phyloP scores from a whole-genome alignment of 2,888 invertebrate species.

The Panzeria rudis region DNA sequence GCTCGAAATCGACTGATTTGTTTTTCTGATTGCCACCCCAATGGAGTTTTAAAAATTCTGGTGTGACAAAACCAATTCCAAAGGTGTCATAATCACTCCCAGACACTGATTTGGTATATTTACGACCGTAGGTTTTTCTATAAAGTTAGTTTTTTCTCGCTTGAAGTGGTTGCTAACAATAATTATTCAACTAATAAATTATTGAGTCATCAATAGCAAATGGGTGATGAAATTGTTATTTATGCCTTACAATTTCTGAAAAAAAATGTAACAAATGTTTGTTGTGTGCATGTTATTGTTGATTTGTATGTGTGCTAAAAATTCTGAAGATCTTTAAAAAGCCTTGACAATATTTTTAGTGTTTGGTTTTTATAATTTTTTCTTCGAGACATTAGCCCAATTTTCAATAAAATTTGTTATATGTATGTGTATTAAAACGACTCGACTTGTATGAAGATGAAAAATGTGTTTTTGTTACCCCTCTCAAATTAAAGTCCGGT shows the following conservation, averaged over 20 bases:
- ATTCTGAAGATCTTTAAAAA: background rate
- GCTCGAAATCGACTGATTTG: too few species aligned
- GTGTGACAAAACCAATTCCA: too few species aligned
- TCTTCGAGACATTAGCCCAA: background rate
- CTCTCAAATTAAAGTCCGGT: too few species aligned
- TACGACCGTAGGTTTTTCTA: background rate
- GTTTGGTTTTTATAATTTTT: background rate
- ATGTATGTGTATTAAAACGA: too few species aligned
- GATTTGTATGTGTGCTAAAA: background rate
- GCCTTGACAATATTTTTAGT: background rate
- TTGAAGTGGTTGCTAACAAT: background rate
- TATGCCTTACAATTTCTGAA: background rate
- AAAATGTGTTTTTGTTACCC: too few species aligned
- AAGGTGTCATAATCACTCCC: too few species aligned
- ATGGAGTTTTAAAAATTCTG: too few species aligned
- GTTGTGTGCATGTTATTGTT: background rate
- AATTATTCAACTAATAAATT: background rate
- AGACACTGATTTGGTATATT: background rate
- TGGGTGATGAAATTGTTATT: conserved; percentile 7
- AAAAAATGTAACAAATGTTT: background rate
- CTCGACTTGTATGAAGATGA: too few species aligned
- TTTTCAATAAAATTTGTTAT: background rate
- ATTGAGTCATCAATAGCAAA: conserved; percentile 6
- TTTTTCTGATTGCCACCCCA: too few species aligned
- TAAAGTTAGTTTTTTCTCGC: background rate